Percentiles rank a stretch among this genome's conserved stretches.
Evolutionary conservation across 2,113 vertebrate genomes (phyloP).

Genomic region (Salvelinus namaycush): DNA sequence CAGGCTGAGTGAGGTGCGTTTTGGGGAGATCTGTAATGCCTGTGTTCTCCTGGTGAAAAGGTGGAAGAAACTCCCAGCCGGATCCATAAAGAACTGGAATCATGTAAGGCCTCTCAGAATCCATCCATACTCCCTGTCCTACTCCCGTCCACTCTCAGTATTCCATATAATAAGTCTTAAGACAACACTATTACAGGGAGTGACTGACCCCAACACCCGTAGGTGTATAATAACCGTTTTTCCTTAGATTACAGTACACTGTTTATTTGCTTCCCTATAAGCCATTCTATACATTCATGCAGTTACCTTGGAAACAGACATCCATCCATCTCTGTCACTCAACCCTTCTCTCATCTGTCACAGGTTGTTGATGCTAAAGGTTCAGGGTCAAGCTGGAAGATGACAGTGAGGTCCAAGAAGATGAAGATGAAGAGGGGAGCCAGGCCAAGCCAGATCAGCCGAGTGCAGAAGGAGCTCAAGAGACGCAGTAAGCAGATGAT

Average conservation of each 20-base stretch:
- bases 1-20: slow-evolving; percentile 90
- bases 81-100: slow-evolving; percentile 99
- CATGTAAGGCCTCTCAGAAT: slow-evolving; percentile 76
- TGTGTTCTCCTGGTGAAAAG: slow-evolving; percentile 97
- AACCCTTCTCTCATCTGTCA: slow-evolving; percentile 44
- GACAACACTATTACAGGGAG: no score
- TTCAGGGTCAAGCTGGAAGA: slow-evolving; percentile 83
- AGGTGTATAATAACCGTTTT: no score
- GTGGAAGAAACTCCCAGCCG: slow-evolving; percentile 97
- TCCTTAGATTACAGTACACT: no score
- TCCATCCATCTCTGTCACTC: background rate
- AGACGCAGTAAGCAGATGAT: slow-evolving; percentile 76
- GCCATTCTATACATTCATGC: no score
- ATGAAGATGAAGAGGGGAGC: slow-evolving; percentile 83
- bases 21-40: slow-evolving; percentile 98
- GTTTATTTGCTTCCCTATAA: no score
- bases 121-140: no score
- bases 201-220: no score
- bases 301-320: no score
- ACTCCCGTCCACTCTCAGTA: no score
- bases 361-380: slow-evolving; percentile 89
- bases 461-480: slow-evolving; percentile 89
- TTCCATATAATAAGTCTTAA: no score
- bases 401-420: slow-evolving; percentile 84
- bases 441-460: slow-evolving; percentile 84